Base-by-base conservation (phyloP, 2,888 invertebrate genomes). In the Scaptomyza polygonia region DNA sequence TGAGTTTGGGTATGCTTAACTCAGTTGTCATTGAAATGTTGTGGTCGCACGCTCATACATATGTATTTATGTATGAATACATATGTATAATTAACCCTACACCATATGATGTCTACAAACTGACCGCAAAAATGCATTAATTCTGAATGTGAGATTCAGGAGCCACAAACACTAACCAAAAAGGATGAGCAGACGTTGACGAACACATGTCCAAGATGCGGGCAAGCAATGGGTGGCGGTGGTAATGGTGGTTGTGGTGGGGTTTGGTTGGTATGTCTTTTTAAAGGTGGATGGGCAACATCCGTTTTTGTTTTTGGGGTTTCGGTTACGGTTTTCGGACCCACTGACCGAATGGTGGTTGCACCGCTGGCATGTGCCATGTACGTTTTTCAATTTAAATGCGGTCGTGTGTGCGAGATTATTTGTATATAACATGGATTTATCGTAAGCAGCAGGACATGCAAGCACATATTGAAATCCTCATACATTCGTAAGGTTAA, bases 301-400 rank as follows among this genome's bases (percentile, higher is more conserved):
- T 52, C 57, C 54, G 48, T 65, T 72, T 72, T 70, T 71, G 64
- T 67, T 52, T 69, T 56, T 62, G 53, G 59, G 63, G 63, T 59
- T 67, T 67, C 57, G 48, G 61, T 56, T 57, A 56, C 27, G 34
- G 42, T 34, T 54, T 55, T 56, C 54, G 52, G 64, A 40, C 55
- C 44, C 55, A 62, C 56, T 66, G 68, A 55, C 39, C 16, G 56
- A 66, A 47, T 65, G 43, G 44, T 39, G 64, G 57, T 54, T 65
- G 67, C 63, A 59, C 48, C 52, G 49, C 34, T 67, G 72, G 59
- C 63, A 72, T 71, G 70, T 74, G 77, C 64, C 72, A 58, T 73
- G 77, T 73, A 88, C 78, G 86, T 80, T 88, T 85, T 88, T 85
- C 85, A 87, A 85, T 85, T 85, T 88, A 84, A 86, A 88, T 86